These are phyloP conservation scores for Morbakka virulenta DNA, from an alignment of 30 jellyfish, hydroid and myxozoan genomes.

Conservation along the genomic window DNA sequence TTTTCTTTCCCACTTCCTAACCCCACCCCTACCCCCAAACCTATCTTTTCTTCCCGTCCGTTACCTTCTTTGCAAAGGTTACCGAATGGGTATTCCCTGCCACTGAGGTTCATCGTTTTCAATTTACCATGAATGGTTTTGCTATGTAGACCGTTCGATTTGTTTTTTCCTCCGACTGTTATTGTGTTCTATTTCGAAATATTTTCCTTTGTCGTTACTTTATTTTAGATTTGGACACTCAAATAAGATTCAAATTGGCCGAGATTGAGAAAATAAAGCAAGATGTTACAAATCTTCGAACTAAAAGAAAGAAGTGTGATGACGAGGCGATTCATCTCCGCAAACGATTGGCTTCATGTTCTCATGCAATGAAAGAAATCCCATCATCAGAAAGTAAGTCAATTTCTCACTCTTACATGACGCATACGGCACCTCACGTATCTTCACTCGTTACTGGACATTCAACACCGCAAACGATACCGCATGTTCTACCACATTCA, in stretches of 20 bases:
- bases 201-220: too few relatives aligned
- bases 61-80: too few relatives aligned
- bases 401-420: background rate
- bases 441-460: background rate
- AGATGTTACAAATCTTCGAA: conserved; percentile 78
- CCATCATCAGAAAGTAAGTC: conserved; percentile 14
- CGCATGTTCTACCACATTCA: background rate
- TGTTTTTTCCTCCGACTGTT: too few relatives aligned
- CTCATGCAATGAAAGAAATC: conserved; percentile 86
- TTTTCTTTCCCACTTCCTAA: too few relatives aligned
- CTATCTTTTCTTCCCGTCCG: too few relatives aligned
- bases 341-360: conserved; percentile 87
- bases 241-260: conserved; percentile 73
- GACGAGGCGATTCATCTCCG: conserved; percentile 79
- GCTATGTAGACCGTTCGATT: too few relatives aligned
- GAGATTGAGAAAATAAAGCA: conserved; percentile 89
- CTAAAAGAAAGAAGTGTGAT: conserved; percentile 84
- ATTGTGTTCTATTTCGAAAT: too few relatives aligned
- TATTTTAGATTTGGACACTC: conserved; percentile 87
- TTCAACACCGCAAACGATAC: background rate
- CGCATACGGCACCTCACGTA: background rate
- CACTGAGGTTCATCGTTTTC: too few relatives aligned
- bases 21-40: too few relatives aligned
- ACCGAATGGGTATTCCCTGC: too few relatives aligned
- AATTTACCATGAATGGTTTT: too few relatives aligned